These are phyloP conservation scores for Ricordea florida DNA, from an alignment of 92 coral and sea anemone species.

Conservation along the genomic window DNA sequence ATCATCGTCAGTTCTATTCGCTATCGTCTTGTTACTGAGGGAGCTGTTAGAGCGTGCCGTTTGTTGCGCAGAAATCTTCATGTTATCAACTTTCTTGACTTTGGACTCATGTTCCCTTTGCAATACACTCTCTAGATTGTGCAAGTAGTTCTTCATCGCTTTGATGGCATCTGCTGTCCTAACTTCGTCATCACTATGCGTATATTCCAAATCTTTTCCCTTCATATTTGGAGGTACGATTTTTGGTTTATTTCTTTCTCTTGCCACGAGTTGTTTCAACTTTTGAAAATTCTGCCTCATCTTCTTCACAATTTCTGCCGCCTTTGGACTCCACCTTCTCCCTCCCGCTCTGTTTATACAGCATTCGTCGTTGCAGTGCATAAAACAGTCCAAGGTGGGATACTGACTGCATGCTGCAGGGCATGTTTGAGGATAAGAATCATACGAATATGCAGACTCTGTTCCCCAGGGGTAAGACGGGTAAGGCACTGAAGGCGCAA, in stretches of 20 bases:
- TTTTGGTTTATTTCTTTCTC: neutral
- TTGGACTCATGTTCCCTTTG: too few species aligned
- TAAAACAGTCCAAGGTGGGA: slow-evolving; percentile 22
- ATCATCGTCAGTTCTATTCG: too few species aligned
- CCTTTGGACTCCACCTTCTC: neutral
- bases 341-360: slow-evolving; percentile 4
- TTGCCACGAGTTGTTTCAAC: neutral
- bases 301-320: neutral
- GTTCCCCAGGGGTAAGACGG: neutral
- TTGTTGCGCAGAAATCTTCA: too few species aligned
- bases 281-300: neutral
- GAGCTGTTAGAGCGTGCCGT: too few species aligned
- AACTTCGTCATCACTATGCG: too few species aligned
- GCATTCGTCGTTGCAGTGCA: slow-evolving; percentile 46
- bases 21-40: too few species aligned
- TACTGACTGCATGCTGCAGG: slow-evolving; percentile 26
- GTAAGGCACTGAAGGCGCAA: slow-evolving; percentile 24
- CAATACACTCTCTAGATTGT: too few species aligned
- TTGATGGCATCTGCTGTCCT: too few species aligned
- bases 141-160: too few species aligned
- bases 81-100: too few species aligned
- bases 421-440: slow-evolving; percentile 26
- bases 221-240: neutral
- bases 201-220: too few species aligned
- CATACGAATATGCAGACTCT: neutral